Base-by-base conservation (phyloP, 1,140 invertebrate species). In the Bombus pyrosoma region DNA sequence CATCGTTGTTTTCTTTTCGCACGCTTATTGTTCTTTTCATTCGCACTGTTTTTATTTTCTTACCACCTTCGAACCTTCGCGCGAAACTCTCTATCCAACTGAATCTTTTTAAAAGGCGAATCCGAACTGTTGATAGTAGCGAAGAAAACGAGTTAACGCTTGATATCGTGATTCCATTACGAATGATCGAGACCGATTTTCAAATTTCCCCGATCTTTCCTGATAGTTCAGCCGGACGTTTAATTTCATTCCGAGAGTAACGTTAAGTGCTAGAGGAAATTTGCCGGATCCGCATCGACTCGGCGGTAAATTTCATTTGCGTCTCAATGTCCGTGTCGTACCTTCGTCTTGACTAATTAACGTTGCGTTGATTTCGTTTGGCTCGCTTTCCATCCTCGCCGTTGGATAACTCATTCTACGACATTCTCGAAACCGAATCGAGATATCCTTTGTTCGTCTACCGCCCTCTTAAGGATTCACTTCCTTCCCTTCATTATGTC, bases 341-440 rank as follows among this genome's bases (percentile, higher is more conserved):
- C 68, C 41, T 53, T 83, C 62, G 73, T 83, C 74, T 15, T 62
- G 37, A n/a, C 34, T 83, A 78, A 83, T 83, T 77, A 83, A 12
- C 69, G 62, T 41, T 41, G n/a, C 62, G 34, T 83, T 76, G 59
- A 64, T 74, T 74, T 66, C 71, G 32, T 81, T 81, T 28, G 53
- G 39, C 1, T 62, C 34, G 39, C 28, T 37, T 9, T 28, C 59
- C 18, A 13, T 5, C 62, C 59, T 22, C 18, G n/a, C 34, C 15
- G 2, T 57, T 28, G 22, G 15, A 43, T 9, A 10, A 75, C 32
- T 75, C 32, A 1, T n/a, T 18, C 39, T 25, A n/a, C 12, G 41
- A 15, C 5, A 15, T 32, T 22, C 9, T 66, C 15, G 47, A 68
- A 66, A 64, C 57, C 59, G 3, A 32, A 66, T 34, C 62, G n/a